Conservation (phyloP, 92 coral and sea anemone genomes). For the Heteractis magnifica region DNA sequence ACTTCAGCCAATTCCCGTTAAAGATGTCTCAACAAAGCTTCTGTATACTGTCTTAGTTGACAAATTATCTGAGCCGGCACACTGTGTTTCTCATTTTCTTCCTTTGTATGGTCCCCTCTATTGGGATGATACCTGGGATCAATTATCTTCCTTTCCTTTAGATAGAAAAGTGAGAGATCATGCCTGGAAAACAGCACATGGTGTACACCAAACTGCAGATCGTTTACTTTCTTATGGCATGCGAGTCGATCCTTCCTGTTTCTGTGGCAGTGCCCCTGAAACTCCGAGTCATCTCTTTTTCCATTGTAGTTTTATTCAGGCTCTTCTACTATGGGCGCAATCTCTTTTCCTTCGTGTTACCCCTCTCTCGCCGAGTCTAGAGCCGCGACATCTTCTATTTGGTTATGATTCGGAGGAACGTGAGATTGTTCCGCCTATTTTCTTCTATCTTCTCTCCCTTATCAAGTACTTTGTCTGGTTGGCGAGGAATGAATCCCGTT, state of each 20-base stretch:
- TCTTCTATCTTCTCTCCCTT: neutral
- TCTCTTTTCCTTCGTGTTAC: constrained; percentile 2
- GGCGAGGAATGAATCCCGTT: neutral
- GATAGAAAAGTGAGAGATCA: constrained; percentile 3
- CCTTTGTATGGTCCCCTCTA: neutral
- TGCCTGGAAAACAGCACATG: constrained; percentile 44
- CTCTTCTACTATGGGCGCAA: neutral
- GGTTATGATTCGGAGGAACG: neutral
- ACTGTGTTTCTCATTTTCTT: neutral
- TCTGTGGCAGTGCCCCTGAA: constrained; percentile 8
- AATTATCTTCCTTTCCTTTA: neutral
- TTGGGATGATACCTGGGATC: neutral
- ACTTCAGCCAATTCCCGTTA: neutral
- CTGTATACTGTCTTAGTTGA: neutral
- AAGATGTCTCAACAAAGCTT: neutral
- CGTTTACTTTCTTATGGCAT: neutral
- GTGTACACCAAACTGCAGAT: constrained; percentile 30
- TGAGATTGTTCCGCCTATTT: neutral
- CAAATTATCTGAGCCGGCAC: neutral
- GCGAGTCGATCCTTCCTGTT: neutral
- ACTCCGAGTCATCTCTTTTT: constrained; percentile 8
- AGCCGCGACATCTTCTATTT: neutral
- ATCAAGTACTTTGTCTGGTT: neutral
- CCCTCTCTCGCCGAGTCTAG: neutral
- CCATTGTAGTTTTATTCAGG: neutral